These are phyloP conservation scores for Bombus picipes DNA, from an alignment of 1,140 invertebrate genomes.

Conservation along the genomic window DNA sequence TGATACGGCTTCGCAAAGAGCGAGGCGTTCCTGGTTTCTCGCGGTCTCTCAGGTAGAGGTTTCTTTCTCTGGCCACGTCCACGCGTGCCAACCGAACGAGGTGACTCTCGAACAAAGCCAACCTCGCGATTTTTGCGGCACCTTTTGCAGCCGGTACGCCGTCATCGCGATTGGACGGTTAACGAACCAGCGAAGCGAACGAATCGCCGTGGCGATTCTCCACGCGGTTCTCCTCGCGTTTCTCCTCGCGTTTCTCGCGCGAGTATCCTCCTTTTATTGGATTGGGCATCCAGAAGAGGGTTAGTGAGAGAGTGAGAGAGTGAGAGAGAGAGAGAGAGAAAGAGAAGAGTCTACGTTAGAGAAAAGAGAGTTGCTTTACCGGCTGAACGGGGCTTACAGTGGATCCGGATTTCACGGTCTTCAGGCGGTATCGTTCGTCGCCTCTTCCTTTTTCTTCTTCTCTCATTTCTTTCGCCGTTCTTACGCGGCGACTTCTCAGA, in stretches of 20 bases:
- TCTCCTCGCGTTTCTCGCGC: constrained; percentile 59
- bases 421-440: constrained; percentile 67
- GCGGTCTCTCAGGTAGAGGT: background rate
- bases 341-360: constrained; percentile 15
- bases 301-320: constrained; percentile 28
- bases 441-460: constrained; percentile 33
- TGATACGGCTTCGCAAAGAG: background rate
- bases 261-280: constrained; percentile 66
- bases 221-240: constrained; percentile 65
- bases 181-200: constrained; percentile 70
- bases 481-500: constrained; percentile 56
- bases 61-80: constrained; percentile 1
- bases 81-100: constrained; percentile 30
- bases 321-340: constrained; percentile 35
- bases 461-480: constrained; percentile 38
- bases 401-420: constrained; percentile 71
- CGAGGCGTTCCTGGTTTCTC: too few species aligned
- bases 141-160: constrained; percentile 47
- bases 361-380: constrained; percentile 56
- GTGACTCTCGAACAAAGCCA: background rate
- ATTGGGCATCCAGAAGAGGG: constrained; percentile 56
- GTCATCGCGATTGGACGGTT: constrained; percentile 68
- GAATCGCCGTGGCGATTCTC: constrained; percentile 65
- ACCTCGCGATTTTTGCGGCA: constrained; percentile 63
- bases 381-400: constrained; percentile 61